Evolutionary conservation across 2,888 invertebrate genomes (phyloP).

Genomic region (Lomographa bimaculata): DNA sequence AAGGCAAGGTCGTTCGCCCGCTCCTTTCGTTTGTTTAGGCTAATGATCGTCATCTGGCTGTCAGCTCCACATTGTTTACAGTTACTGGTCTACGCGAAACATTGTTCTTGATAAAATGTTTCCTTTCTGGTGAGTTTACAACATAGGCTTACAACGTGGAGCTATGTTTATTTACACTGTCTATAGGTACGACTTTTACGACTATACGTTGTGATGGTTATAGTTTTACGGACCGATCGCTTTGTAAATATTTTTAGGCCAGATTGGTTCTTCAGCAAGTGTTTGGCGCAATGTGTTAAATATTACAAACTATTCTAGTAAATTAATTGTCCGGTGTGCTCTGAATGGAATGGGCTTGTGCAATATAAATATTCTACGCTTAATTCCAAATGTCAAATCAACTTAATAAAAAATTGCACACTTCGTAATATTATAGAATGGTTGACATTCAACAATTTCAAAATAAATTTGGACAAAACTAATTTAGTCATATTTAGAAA

Average conservation of each 20-base stretch:
- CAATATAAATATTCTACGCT: too few species aligned
- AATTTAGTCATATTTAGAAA: too few species aligned
- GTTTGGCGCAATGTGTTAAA: too few species aligned
- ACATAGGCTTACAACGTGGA: not conserved
- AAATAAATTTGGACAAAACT: too few species aligned
- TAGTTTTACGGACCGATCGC: constrained; percentile 8
- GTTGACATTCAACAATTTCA: too few species aligned
- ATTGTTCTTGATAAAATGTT: constrained; percentile 22
- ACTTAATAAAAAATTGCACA: too few species aligned
- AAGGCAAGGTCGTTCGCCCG: constrained; percentile 31
- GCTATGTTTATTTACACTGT: constrained; percentile 29
- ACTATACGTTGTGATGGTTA: constrained; percentile 17
- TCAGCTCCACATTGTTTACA: constrained; percentile 27
- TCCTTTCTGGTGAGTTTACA: constrained; percentile 19
- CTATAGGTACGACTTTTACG: constrained; percentile 25
- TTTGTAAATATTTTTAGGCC: constrained; percentile 15
- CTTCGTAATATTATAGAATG: too few species aligned
- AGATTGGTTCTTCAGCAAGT: too few species aligned
- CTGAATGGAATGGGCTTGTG: too few species aligned
- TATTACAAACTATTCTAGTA: too few species aligned
- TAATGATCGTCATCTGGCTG: constrained; percentile 25
- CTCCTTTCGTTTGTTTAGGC: constrained; percentile 22
- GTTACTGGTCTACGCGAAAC: constrained; percentile 10
- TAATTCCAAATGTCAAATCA: too few species aligned
- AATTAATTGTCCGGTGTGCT: too few species aligned